Evolutionary conservation across 1,140 invertebrate species (phyloP).

Genomic region (Gryon sp.): DNA sequence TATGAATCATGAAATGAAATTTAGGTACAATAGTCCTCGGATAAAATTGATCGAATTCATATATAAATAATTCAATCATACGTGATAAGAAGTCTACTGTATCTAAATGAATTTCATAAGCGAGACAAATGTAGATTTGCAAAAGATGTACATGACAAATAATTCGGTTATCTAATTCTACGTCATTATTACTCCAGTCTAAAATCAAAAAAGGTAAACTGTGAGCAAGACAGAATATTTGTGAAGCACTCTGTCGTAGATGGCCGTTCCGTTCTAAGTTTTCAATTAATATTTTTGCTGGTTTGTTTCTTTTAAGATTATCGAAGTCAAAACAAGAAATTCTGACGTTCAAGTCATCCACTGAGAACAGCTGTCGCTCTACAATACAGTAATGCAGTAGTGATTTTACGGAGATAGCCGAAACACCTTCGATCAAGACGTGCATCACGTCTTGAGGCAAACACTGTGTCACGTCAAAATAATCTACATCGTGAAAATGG

Average conservation of each 20-base stretch:
- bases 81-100: slow-evolving; percentile 12
- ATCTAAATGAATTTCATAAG: slow-evolving; percentile 48
- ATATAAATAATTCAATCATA: no score
- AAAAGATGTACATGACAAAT: slow-evolving; percentile 33
- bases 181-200: slow-evolving; percentile 10
- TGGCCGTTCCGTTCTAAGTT: background rate
- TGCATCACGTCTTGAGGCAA: slow-evolving; percentile 64
- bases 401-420: slow-evolving; percentile 14
- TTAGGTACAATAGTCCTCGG: no score
- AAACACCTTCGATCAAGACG: slow-evolving; percentile 48
- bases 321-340: slow-evolving; percentile 49
- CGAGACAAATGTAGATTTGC: slow-evolving; percentile 52
- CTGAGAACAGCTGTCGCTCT: slow-evolving; percentile 6
- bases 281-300: slow-evolving; percentile 4
- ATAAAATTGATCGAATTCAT: no score
- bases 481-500: slow-evolving; percentile 11
- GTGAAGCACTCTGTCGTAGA: slow-evolving; percentile 41
- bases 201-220: slow-evolving; percentile 35
- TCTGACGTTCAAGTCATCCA: slow-evolving; percentile 49
- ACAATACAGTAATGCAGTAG: slow-evolving; percentile 14
- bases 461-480: slow-evolving; percentile 53
- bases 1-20: no score
- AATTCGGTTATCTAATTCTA: background rate
- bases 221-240: slow-evolving; percentile 24
- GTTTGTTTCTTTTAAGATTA: slow-evolving; percentile 41